phyloP scores from a whole-genome alignment of 2,797 vertebrate genomes.

The Monodelphis domestica region DNA sequence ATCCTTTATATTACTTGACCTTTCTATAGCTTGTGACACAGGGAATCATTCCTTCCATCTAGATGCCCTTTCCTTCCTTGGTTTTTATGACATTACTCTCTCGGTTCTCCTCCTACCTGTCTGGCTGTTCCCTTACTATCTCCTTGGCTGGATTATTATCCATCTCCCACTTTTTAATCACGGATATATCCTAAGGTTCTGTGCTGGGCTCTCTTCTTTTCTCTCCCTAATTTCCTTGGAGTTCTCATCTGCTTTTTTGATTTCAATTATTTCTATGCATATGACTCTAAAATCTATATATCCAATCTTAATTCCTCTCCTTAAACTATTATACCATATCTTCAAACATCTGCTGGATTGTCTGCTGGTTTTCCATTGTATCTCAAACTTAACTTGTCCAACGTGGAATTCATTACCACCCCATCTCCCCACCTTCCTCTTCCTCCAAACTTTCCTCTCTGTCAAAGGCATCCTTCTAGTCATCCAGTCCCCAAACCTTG shows the following conservation, averaged over 20 bases:
- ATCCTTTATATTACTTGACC: not conserved
- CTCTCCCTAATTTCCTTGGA: not conserved
- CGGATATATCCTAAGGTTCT: not conserved
- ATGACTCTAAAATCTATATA: not conserved
- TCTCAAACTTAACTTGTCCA: not conserved
- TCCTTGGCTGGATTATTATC: not conserved
- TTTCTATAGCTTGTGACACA: not conserved
- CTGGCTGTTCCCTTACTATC: not conserved
- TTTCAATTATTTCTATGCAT: not conserved
- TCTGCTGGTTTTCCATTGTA: not conserved
- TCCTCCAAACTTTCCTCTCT: not conserved
- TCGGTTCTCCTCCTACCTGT: not conserved
- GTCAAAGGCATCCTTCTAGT: not conserved
- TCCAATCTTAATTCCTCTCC: not conserved
- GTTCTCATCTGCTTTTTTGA: not conserved
- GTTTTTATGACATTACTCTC: not conserved
- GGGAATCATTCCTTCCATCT: not conserved
- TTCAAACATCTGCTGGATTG: not conserved
- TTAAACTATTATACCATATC: not conserved
- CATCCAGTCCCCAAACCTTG: not conserved
- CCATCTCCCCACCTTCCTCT: not conserved
- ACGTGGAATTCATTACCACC: not conserved
- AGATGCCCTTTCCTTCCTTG: not conserved
- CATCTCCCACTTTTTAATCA: not conserved
- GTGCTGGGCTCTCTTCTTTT: not conserved